A percentile compares a stretch with the other conserved stretches of the same genome.
Evolutionary conservation across 2,888 invertebrate genomes (phyloP).

Genomic region (Cantharis lateralis): DNA sequence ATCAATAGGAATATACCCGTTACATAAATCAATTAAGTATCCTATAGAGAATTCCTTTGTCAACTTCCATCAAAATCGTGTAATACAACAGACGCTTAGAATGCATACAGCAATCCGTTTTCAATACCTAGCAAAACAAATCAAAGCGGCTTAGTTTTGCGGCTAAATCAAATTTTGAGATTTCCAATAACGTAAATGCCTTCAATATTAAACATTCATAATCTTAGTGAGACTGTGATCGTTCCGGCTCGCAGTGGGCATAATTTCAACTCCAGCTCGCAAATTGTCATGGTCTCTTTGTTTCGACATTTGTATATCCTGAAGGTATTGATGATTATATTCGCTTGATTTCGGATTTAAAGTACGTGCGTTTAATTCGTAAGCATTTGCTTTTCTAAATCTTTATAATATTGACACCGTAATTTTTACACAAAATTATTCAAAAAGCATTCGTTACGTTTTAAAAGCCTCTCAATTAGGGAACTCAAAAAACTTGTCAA

Average conservation of each 20-base stretch:
- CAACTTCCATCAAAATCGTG: constrained; percentile 1
- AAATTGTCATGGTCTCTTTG: constrained; percentile 26
- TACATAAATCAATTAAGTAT: neutral
- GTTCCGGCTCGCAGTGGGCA: constrained; percentile 15
- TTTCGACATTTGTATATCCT: constrained; percentile 26
- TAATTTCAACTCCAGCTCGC: constrained; percentile 15
- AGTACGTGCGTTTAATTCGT: constrained; percentile 26
- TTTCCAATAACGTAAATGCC: constrained; percentile 32
- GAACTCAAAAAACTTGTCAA: neutral
- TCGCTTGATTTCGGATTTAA: constrained; percentile 24
- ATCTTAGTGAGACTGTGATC: constrained; percentile 30
- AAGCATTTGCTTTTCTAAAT: constrained; percentile 21
- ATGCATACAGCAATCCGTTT: constrained; percentile 17
- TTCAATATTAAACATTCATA: constrained; percentile 30
- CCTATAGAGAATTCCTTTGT: neutral
- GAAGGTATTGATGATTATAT: constrained; percentile 28
- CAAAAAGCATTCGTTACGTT: neutral
- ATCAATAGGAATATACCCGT: neutral
- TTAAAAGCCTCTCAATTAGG: neutral
- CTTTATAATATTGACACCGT: neutral
- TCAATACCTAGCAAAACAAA: constrained; percentile 23
- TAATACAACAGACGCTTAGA: constrained; percentile 5
- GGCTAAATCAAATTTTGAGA: constrained; percentile 32
- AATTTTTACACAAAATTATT: neutral
- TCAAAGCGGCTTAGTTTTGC: constrained; percentile 16